Conservation (phyloP, 2,888 invertebrate genomes). For the Candidula unifasciata region DNA sequence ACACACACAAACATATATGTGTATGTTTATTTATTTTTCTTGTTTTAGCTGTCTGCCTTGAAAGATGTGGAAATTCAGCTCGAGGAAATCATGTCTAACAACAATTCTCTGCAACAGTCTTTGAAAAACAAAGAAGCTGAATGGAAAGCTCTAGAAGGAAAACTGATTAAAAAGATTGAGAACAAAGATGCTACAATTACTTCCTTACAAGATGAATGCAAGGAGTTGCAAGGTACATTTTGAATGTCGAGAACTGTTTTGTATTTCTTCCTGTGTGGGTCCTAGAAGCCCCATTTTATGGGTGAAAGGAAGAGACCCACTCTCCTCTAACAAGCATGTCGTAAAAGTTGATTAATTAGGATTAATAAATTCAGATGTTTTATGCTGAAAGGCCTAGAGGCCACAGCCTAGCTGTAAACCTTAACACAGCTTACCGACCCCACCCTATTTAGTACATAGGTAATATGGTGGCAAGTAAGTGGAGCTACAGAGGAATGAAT, state of each 20-base stretch:
- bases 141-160: conserved; percentile 53
- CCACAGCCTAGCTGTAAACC: too few species aligned
- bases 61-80: conserved; percentile 80
- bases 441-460: too few species aligned
- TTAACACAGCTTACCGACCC: too few species aligned
- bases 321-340: too few species aligned
- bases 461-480: too few species aligned
- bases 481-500: too few species aligned
- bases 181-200: conserved; percentile 60
- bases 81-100: conserved; percentile 60
- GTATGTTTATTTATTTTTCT: conserved; percentile 4
- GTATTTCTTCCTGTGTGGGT: not conserved
- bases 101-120: not conserved
- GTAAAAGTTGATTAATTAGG: too few species aligned
- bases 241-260: not conserved
- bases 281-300: too few species aligned
- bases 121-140: conserved; percentile 15
- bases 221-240: conserved; percentile 64
- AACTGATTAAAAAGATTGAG: conserved; percentile 63
- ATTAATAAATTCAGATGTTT: too few species aligned
- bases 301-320: too few species aligned
- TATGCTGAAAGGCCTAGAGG: too few species aligned
- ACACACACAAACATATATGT: too few species aligned
- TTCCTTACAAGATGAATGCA: conserved; percentile 57
- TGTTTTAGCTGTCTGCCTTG: conserved; percentile 63